These are phyloP conservation scores for Hucho hucho DNA, from an alignment of 2,113 vertebrate genomes.

Conservation along the genomic window DNA sequence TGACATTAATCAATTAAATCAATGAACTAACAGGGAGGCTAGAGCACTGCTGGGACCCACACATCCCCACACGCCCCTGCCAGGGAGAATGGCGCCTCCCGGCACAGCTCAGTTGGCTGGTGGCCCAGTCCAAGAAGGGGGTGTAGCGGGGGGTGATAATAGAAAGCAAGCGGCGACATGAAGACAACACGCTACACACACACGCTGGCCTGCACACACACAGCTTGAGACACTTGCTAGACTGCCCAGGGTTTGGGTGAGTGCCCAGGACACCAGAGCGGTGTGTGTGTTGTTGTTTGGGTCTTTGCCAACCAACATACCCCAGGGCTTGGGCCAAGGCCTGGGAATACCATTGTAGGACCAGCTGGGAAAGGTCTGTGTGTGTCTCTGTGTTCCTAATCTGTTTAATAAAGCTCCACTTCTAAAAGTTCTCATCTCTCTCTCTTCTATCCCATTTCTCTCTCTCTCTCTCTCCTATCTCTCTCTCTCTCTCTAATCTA, in stretches of 20 bases:
- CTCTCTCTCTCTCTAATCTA: no score
- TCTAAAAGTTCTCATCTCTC: no score
- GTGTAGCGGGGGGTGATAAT: constrained; percentile 69
- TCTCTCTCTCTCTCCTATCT: no score
- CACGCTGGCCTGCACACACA: constrained; percentile 54
- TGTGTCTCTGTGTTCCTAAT: not conserved
- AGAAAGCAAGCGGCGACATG: constrained; percentile 73
- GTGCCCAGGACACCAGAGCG: constrained; percentile 61
- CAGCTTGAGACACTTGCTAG: constrained; percentile 73
- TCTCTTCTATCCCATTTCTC: no score
- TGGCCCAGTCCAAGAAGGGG: constrained; percentile 59
- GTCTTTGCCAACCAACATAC: constrained; percentile 47
- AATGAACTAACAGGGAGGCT: constrained; percentile 1
- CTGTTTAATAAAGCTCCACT: no score
- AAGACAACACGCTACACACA: constrained; percentile 68
- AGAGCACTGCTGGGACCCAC: not conserved
- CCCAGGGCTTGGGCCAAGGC: not conserved
- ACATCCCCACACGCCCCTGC: not conserved
- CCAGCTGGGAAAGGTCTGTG: constrained; percentile 20
- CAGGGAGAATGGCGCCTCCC: constrained; percentile 28
- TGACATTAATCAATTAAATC: constrained; percentile 7
- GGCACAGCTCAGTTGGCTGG: constrained; percentile 68
- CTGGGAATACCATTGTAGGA: not conserved
- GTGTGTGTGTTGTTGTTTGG: constrained; percentile 33
- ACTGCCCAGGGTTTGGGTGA: constrained; percentile 64